phyloP scores from a whole-genome alignment of 1,140 invertebrate species.

The Drosophila saltans region DNA sequence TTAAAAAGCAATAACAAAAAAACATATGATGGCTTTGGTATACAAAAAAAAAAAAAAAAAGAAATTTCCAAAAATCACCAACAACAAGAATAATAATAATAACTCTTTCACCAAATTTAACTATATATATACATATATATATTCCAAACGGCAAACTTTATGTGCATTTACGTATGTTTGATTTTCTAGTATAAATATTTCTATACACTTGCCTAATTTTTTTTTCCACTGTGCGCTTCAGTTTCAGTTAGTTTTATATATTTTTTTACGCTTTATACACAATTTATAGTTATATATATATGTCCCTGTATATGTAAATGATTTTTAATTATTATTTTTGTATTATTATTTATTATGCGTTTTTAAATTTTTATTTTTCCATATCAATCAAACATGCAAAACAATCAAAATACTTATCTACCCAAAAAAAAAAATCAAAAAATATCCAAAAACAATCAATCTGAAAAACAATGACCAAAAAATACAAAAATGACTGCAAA shows the following conservation, averaged over 20 bases:
- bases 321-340: constrained; percentile 35
- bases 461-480: constrained; percentile 37
- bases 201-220: constrained; percentile 1
- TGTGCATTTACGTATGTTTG: constrained; percentile 17
- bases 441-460: constrained; percentile 41
- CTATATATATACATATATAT: not conserved
- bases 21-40: constrained; percentile 57
- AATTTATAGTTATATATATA: constrained; percentile 36
- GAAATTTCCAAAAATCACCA: constrained; percentile 33
- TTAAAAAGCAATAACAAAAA: constrained; percentile 58
- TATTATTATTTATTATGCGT: constrained; percentile 66
- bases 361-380: constrained; percentile 71
- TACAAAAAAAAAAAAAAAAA: not conserved
- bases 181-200: constrained; percentile 10
- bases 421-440: constrained; percentile 16
- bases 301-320: constrained; percentile 38
- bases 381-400: constrained; percentile 52
- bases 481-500: constrained; percentile 10
- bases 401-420: constrained; percentile 47
- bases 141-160: constrained; percentile 8
- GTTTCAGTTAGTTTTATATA: not conserved
- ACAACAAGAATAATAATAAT: constrained; percentile 18
- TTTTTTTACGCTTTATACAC: constrained; percentile 4
- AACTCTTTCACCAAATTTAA: constrained; percentile 19
- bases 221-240: constrained; percentile 10